phyloP scores from a whole-genome alignment of 1,140 invertebrate species.

The Leptinotarsa undecemlineata region DNA sequence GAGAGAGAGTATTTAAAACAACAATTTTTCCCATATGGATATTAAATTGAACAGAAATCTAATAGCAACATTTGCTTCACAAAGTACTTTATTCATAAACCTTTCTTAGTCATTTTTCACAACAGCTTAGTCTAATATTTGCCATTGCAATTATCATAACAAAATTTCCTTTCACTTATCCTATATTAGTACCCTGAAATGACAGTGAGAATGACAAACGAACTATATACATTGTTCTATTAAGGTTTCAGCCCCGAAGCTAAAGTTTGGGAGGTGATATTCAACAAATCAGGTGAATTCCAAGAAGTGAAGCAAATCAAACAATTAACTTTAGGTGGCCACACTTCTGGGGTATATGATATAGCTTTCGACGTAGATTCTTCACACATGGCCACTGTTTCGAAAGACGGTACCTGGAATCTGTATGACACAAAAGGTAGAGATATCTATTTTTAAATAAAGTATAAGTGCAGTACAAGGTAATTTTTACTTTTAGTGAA shows the following conservation, averaged over 20 bases:
- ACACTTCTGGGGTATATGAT: slow-evolving; percentile 79
- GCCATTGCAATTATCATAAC: too few relatives aligned
- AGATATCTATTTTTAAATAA: not conserved
- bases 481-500: slow-evolving; percentile 67
- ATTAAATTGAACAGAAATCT: too few relatives aligned
- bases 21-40: too few relatives aligned
- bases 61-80: too few relatives aligned
- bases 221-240: too few relatives aligned
- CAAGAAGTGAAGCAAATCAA: slow-evolving; percentile 76
- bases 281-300: slow-evolving; percentile 75
- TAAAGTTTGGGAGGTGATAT: slow-evolving; percentile 82
- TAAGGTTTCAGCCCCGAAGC: slow-evolving; percentile 84
- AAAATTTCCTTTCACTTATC: too few relatives aligned
- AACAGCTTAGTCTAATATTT: too few relatives aligned
- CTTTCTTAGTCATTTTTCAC: too few relatives aligned
- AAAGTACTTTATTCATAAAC: too few relatives aligned
- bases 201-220: too few relatives aligned
- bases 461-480: not conserved
- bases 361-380: slow-evolving; percentile 82
- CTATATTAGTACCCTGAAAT: too few relatives aligned
- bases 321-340: slow-evolving; percentile 71
- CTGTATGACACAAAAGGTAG: slow-evolving; percentile 83
- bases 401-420: slow-evolving; percentile 87
- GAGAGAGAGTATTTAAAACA: too few relatives aligned
- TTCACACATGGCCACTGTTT: slow-evolving; percentile 79